Evolutionary conservation across 2,797 vertebrate genomes (phyloP).

Genomic region (Cyclopterus lumpus): DNA sequence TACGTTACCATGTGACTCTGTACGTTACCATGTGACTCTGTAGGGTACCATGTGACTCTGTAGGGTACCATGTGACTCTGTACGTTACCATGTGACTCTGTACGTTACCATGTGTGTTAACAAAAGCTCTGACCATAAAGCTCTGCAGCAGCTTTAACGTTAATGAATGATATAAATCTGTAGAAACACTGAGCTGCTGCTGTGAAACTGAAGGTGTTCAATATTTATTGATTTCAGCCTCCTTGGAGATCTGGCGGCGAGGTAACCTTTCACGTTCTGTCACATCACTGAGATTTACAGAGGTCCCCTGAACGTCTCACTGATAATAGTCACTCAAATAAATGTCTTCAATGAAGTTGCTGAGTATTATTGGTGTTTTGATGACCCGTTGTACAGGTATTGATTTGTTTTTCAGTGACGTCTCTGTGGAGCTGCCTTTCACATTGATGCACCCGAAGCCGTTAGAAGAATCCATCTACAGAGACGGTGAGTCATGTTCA

Average conservation of each 20-base stretch:
- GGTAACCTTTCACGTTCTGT: constrained; percentile 80
- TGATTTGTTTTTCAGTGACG: constrained; percentile 84
- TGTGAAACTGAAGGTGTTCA: constrained; percentile 22
- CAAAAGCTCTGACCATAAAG: too few species aligned
- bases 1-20: background rate
- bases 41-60: too few species aligned
- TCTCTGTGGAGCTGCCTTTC: constrained; percentile 94
- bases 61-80: too few species aligned
- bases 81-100: too few species aligned
- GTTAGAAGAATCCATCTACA: constrained; percentile 85
- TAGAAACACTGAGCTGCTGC: background rate
- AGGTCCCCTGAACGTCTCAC: constrained; percentile 25
- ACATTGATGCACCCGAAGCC: constrained; percentile 96
- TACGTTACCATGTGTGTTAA: too few species aligned
- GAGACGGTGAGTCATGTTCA: constrained; percentile 81
- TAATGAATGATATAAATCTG: background rate
- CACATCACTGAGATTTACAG: constrained; percentile 19
- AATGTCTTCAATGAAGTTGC: background rate
- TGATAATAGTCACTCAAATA: background rate
- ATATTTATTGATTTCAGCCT: constrained; percentile 83
- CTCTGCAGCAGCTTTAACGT: too few species aligned
- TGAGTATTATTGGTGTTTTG: background rate
- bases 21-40: too few species aligned
- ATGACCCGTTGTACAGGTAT: background rate
- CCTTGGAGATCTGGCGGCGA: constrained; percentile 94